Evolutionary conservation across 1,140 invertebrate species (phyloP).

Genomic region (Tetramorium parvispinum): DNA sequence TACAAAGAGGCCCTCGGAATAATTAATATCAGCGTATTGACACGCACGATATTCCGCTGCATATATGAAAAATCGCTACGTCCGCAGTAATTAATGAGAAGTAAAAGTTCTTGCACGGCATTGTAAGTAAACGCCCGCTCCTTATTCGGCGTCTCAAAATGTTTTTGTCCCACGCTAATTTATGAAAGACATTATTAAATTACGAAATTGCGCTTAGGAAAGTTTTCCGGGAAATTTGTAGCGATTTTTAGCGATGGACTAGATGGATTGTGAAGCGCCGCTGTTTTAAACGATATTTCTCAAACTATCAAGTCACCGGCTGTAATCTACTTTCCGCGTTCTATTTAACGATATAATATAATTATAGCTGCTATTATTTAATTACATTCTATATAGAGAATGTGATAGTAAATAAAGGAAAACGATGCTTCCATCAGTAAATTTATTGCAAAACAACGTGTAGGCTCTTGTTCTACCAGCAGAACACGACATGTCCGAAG

Average conservation of each 20-base stretch:
- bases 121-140: background rate
- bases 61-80: conserved; percentile 41
- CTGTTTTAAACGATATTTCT: background rate
- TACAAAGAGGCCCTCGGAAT: background rate
- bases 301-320: background rate
- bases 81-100: conserved; percentile 53
- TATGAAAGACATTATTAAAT: conserved; percentile 43
- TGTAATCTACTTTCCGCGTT: background rate
- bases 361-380: background rate
- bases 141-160: conserved; percentile 1
- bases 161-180: conserved; percentile 21
- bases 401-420: background rate
- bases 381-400: background rate
- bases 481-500: background rate
- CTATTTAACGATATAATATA: background rate
- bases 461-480: background rate
- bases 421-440: background rate
- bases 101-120: conserved; percentile 16
- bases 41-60: conserved; percentile 21
- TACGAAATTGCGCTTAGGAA: background rate
- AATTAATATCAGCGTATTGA: conserved; percentile 56
- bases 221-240: background rate
- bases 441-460: conserved; percentile 17
- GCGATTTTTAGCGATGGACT: background rate
- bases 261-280: background rate